Evolutionary conservation across 2,888 invertebrate genomes (phyloP), one percentile per base, ranked within the genome.

Genomic region (Nymphalis polychloros): DNA sequence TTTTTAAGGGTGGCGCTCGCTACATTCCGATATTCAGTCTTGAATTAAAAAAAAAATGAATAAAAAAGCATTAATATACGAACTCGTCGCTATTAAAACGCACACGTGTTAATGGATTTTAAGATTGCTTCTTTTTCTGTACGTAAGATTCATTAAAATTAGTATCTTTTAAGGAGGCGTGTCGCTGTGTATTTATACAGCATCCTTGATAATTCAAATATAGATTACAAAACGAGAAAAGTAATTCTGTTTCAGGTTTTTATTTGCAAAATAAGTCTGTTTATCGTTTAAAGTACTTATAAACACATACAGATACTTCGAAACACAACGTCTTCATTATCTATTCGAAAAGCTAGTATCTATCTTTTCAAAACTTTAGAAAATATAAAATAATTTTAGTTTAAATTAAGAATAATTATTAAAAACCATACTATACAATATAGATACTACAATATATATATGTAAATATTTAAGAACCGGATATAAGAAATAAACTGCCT

Each of bases 1-100:
- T 87, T 89, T 90, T 91, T 89, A 88, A 88, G 87, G 87, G 87
- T 87, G 87, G 89, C 85, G 86, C 85, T 85, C 79, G 77, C 73
- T 68, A 76, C 85, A 88, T 89, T 88, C 86, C 85, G 67, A 77
- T 83, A 84, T 80, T 80, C 74, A 81, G 77, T 80, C 82, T 85
- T 85, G 85, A 76, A 79, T 73, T 64, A 59, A 74, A 81, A 81
- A 83, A 84, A 87, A 86, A 88, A 83, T 75, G 74, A 71, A 70
- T 66, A 83, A 81, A 76, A 82, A 85, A 83, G 84, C 78, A 83
- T 85, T 86, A 86, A 90, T 89, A 86, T 86, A 88, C 81, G 75
- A 83, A 84, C 84, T 86, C 85, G 81, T 86, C 84, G 87, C 84
- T 86, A 87, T 85, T 83, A 81, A 85, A 79, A 81, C 79, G 78